Base-by-base conservation (phyloP, 2,113 vertebrate genomes). In the Siphamia tubifer region DNA sequence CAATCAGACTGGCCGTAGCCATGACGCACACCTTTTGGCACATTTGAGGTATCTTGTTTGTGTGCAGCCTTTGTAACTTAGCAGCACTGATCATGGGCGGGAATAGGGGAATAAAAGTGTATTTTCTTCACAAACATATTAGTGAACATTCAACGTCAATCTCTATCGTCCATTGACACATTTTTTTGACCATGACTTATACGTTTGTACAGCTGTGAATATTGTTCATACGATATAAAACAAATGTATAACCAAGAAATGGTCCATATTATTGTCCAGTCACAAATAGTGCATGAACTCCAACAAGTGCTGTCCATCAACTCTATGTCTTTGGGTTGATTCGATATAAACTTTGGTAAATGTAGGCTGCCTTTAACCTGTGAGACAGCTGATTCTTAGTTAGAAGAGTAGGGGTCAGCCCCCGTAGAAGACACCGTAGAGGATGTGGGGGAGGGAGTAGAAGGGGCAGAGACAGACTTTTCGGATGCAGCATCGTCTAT, bases 381-480 rank as follows among this genome's bases (percentile, higher is more conserved):
- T 34, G 42, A 72, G 71, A 49, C 51, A 54, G 49, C 25, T 23
- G 30, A 19, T 13, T 23, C 76, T 95, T 90, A 99, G 65, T 94
- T 94, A 34, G 96, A 93, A 44, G 93, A 91, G 87, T 93, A 88
- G 8, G 93, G 88, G 11, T 96, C 95, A 66, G 94, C 92, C n/a
- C 68, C 83, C 25, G 94, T 92, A 80, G 94, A 84, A 8, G 90
- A 89, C 40, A 65, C 77, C 0, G 86, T 85, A 55, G 95, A 95
- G 39, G 96, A 96, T 8, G 92, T 82, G 0, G 97, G 96, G 23
- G 98, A 98, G 39, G 95, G 94, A 17, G 92, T 93, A 10, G 95
- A 94, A 5, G 96, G 94, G 0, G 94, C 95, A 1, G 97, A 95
- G 74, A 92, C 91, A 21, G 96, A 96, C 82, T 95, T 98, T 55